These are phyloP conservation scores for Rhynchonycteris naso DNA, from an alignment of 2,797 vertebrate genomes.

Conservation along the genomic window DNA sequence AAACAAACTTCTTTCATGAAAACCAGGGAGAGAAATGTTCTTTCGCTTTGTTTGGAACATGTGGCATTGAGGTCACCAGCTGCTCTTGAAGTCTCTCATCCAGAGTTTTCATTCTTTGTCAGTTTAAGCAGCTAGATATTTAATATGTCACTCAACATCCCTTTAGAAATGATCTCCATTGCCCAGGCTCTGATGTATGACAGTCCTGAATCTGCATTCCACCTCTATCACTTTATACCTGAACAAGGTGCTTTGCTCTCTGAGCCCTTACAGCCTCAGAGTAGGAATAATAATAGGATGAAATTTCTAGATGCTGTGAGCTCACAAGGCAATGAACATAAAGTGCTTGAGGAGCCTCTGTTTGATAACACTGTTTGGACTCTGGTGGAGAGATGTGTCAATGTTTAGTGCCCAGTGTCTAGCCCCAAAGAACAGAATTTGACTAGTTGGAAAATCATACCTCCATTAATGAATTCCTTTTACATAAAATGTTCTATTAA, in stretches of 20 bases:
- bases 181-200: background rate
- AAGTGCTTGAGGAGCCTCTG: background rate
- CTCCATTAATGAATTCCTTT: background rate
- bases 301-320: background rate
- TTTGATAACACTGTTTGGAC: background rate
- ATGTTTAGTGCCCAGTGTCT: background rate
- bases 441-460: background rate
- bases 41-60: background rate
- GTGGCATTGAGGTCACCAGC: background rate
- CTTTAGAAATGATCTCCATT: background rate
- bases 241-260: background rate
- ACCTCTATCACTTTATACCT: background rate
- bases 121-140: background rate
- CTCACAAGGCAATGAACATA: fast-evolving
- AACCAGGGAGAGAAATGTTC: background rate
- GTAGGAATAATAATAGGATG: fast-evolving
- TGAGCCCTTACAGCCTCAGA: background rate
- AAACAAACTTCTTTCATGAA: background rate
- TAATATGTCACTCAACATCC: background rate
- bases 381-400: too few relatives aligned
- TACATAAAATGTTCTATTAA: background rate
- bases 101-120: background rate
- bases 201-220: background rate
- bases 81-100: background rate
- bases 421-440: background rate